Evolutionary conservation across 2,888 invertebrate species (phyloP).

Genomic region (Ophion obscuratus): DNA sequence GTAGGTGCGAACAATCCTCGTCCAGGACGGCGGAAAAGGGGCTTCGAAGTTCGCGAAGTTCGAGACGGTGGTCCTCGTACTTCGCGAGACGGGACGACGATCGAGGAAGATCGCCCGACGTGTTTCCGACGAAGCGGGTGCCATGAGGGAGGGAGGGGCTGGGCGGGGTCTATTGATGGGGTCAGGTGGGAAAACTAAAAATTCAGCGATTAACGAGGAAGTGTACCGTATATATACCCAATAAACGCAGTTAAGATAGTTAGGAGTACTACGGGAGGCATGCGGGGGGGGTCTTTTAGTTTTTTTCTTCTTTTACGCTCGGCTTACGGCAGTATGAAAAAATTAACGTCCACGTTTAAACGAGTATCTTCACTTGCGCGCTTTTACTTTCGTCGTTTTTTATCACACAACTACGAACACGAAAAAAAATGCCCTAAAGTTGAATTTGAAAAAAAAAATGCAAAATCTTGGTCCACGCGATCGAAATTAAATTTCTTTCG

Average conservation of each 20-base stretch:
- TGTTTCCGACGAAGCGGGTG: neutral
- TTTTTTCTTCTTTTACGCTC: constrained; percentile 76
- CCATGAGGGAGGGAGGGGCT: neutral
- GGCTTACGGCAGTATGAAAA: constrained; percentile 68
- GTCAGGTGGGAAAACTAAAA: neutral
- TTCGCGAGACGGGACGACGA: neutral
- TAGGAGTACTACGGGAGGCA: constrained; percentile 78
- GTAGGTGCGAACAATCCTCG: neutral
- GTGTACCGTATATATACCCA: constrained; percentile 71
- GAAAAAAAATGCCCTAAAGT: neutral
- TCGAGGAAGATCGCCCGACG: neutral
- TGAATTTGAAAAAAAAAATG: neutral
- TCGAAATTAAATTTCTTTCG: too few species aligned
- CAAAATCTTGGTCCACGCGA: too few species aligned
- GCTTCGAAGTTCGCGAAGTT: neutral
- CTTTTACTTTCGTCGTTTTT: neutral
- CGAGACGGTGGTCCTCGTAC: constrained; percentile 14
- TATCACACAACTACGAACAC: neutral
- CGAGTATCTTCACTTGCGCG: neutral
- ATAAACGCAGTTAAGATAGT: constrained; percentile 69
- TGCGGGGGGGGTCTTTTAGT: constrained; percentile 71
- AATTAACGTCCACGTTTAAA: constrained; percentile 33
- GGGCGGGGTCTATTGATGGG: neutral
- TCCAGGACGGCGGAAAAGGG: neutral
- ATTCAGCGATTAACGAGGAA: constrained; percentile 36